Base-by-base conservation (phyloP, 2,113 vertebrate species). In the Bubalus kerabau region DNA sequence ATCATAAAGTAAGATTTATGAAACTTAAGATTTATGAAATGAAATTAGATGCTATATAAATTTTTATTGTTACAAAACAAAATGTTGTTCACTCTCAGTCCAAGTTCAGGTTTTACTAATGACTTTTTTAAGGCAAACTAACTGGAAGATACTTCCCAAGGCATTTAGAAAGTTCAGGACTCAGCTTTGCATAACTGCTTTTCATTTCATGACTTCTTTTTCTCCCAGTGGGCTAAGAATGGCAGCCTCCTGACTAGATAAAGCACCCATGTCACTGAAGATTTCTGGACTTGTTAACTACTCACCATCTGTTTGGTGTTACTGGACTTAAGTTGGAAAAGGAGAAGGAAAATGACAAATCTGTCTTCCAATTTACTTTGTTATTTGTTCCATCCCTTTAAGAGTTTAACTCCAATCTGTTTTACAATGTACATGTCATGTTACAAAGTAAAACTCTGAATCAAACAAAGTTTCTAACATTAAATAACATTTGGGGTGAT, bases 221-320 rank as follows among this genome's bases (percentile, higher is more conserved):
- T 85, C 86, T 67, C 32, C 32, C 36, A 76, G 28, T 23, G 62
- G 50, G 64, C 32, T 67, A 86, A 21, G n/a, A 48, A 88, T 19
- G 50, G 50, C 50, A 85, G 67, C 15, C 30, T 90, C 43, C 60
- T 36, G n/a, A 85, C 64, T 93, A 60, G 50, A 88, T 40, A 21
- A 21, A 57, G 78, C 32, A 92, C 64, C 67, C 60, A 78, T 6
- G 67, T 92, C 64, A 52, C 7, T 78, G 67, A 90, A 90, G 64
- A 28, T 36, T 57, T 86, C 86, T 60, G 80, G 90, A 86, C 32
- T 92, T 48, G 24, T 90, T 92, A 76, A 50, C 12, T n/a, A 86
- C 90, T 87, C 43, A 62, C 48, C 90, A 95, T 93, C 57, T 97
- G 80, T 90, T 90, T 59, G 40, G 43, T 14, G 52, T 93, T 93